A percentile compares a stretch with the other conserved stretches of the same genome.
These are phyloP conservation scores for Meghimatium bilineatum DNA, from an alignment of 2,888 invertebrate genomes.

Conservation along the genomic window DNA sequence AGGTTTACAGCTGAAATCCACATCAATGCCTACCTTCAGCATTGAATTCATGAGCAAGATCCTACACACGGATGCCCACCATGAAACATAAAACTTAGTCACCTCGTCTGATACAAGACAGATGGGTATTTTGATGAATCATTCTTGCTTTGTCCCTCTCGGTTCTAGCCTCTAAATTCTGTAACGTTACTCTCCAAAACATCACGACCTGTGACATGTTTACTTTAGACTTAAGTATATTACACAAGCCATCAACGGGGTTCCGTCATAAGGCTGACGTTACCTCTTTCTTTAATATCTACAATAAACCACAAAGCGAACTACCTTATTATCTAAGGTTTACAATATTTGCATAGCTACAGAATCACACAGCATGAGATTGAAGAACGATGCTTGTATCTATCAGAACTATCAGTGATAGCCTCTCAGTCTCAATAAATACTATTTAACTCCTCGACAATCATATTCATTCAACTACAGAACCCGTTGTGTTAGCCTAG, in stretches of 20 bases:
- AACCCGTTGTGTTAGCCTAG: neutral
- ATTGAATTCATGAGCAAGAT: neutral
- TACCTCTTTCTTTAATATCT: neutral
- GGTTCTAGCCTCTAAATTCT: neutral
- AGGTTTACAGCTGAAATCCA: neutral
- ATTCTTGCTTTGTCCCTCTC: neutral
- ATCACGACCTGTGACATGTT: conserved; percentile 18
- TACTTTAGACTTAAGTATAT: conserved; percentile 14
- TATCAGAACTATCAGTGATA: neutral
- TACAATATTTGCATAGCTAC: conserved; percentile 8
- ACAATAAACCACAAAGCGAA: neutral
- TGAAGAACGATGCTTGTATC: neutral
- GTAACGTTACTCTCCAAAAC: neutral
- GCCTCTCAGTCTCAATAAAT: neutral
- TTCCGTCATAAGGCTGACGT: neutral
- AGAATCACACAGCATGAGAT: neutral
- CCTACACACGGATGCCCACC: neutral
- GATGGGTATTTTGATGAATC: neutral
- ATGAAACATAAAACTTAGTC: conserved; percentile 20
- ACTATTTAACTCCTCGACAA: neutral
- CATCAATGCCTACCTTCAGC: conserved; percentile 5
- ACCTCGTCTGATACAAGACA: neutral
- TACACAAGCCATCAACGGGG: neutral
- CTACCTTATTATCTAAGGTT: conserved; percentile 6
- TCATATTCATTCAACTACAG: neutral